phyloP scores from a whole-genome alignment of 2,113 vertebrate genomes.

The Datnioides undecimradiatus region DNA sequence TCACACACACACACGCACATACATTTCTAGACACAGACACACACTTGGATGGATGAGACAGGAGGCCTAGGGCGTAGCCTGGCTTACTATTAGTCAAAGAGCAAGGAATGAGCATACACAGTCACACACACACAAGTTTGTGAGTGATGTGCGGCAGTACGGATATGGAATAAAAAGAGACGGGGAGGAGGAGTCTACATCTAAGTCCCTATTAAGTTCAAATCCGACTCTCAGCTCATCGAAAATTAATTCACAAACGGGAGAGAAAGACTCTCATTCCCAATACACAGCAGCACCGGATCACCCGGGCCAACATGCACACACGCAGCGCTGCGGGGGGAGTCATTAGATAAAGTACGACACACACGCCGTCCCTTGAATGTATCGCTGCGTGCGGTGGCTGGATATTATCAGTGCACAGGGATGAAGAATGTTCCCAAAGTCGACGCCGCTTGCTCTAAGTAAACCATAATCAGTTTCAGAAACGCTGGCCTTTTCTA shows the following conservation, averaged over 20 bases:
- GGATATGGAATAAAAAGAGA: constrained; percentile 51
- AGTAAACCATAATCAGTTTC: constrained; percentile 66
- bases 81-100: constrained; percentile 64
- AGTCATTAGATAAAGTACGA: constrained; percentile 41
- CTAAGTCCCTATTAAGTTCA: constrained; percentile 60
- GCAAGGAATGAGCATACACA: constrained; percentile 36
- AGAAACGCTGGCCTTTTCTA: constrained; percentile 22
- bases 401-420: constrained; percentile 47
- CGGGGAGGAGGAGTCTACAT: constrained; percentile 43
- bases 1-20: background rate
- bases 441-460: constrained; percentile 46
- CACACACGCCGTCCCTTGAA: constrained; percentile 39
- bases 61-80: constrained; percentile 49
- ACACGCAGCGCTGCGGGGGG: constrained; percentile 7
- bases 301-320: constrained; percentile 28
- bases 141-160: constrained; percentile 52
- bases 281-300: constrained; percentile 27
- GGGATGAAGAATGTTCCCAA: constrained; percentile 54
- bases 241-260: constrained; percentile 64
- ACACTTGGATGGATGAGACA: constrained; percentile 43
- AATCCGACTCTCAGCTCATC: constrained; percentile 61
- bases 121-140: constrained; percentile 32
- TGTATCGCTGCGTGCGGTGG: constrained; percentile 50
- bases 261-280: constrained; percentile 21
- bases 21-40: background rate